Base-by-base conservation (phyloP, 2,113 vertebrate genomes). In the Peromyscus leucopus region DNA sequence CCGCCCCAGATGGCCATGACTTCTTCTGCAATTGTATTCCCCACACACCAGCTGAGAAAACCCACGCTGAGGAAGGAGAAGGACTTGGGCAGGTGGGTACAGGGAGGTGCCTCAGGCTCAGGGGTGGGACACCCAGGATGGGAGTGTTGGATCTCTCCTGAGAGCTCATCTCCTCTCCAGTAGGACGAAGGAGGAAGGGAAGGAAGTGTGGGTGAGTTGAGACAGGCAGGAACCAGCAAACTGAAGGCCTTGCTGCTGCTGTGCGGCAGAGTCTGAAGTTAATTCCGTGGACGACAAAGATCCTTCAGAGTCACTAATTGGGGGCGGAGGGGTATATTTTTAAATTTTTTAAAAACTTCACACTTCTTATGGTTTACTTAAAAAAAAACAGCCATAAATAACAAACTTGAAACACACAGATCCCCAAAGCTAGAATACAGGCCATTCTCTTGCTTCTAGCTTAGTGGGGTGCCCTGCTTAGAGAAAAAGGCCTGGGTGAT, bases 371-470 rank as follows among this genome's bases (percentile, higher is more conserved):
- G 15, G 59, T 84, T 97, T 65, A 67, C 88, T 74, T 96, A 57
- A 80, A 96, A 97, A 91, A 85, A 97, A 97, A 91, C 31, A 87
- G 46, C 46, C 59, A 86, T 94, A 78, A 95, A 94, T 80, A 90
- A 95, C 84, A 80, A 61, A 93, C 84, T 96, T 92, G 90, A 95
- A 96, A 96, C 55, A 88, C 67, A 76, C 33, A 96, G 91, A 95
- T 92, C 33, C 90, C 95, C 28, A 97, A 95, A 96, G 88, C 90
- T 74, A 78, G 59, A 46, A 94, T 39, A 61, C 80, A 78, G 92
- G 71, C 51, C 69, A 86, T 78, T 93, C 69, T 96, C 71, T 75
- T n/a, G 84, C 46, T 88, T 96, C 33, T 7, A 90, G 87, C 90
- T 97, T 92, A 95, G 94, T 89, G 88, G 96, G 88, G 80, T 74